Evolutionary conservation across 2,888 invertebrate genomes (phyloP), one percentile per base, ranked within the genome.

Genomic region (Eremobia ochroleuca): DNA sequence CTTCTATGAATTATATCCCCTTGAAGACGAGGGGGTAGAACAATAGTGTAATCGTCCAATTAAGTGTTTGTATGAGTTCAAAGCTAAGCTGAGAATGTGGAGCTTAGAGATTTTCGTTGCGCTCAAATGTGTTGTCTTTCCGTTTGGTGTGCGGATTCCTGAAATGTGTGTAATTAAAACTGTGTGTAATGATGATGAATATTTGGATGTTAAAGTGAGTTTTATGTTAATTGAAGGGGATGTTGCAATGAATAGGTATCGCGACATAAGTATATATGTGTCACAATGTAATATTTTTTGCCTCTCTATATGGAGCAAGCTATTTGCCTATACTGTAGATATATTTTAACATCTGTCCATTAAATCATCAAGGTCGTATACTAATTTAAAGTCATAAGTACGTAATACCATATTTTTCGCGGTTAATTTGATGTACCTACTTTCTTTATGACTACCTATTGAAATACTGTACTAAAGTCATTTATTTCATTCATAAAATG

Each of bases 11-110:
- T 95, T 94, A 96, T 95, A 90, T 92, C 93, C 92, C 93, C 92
- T 93, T 92, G 91, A 94, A 93, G 93, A 92, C 90, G 91, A 92
- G 92, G 94, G 96, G 94, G 83, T 90, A 92, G 93, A 94, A 97
- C 96, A 97, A 97, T 96, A 94, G 96, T 94, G 92, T 97, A 96
- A 97, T 96, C 93, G 95, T 93, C 95, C 96, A 96, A 96, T 96
- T 96, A 96, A 96, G 93, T 94, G 92, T 96, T 94, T 95, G 94
- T 94, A 93, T 94, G 95, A 93, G 93, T 91, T 92, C 87, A 91
- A 91, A 91, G 79, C 90, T 90, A 89, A 91, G 89, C 92, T 90
- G 86, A 89, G 92, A 92, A 93, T 92, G 89, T 88, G 88, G 79
- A 85, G 79, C 72, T 79, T 77, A 71, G 79, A 88, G 82, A 85